Percentiles rank a stretch among this genome's conserved stretches.
phyloP scores from a whole-genome alignment of 2,797 vertebrate species.

The Chloroceryle amazona region DNA sequence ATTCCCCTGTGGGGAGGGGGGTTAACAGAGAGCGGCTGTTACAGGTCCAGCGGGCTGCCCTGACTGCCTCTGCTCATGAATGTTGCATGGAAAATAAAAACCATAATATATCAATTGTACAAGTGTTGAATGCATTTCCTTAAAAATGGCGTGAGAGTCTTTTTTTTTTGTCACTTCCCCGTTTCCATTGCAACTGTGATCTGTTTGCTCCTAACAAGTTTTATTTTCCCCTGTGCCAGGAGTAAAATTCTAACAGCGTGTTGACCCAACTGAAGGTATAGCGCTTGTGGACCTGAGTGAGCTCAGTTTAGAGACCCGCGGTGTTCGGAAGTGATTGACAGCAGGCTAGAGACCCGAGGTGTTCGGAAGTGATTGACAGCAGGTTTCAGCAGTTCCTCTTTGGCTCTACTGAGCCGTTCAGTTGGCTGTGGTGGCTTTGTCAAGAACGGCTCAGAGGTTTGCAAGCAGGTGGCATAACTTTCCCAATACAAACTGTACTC shows the following conservation, averaged over 20 bases:
- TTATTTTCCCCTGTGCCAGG: not conserved
- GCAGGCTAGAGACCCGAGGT: not conserved
- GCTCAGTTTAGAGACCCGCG: too few relatives aligned
- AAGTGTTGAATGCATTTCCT: not conserved
- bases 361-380: not conserved
- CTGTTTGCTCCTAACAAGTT: not conserved
- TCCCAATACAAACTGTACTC: not conserved
- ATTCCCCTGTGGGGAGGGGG: too few relatives aligned
- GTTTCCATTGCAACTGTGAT: not conserved
- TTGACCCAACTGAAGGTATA: not conserved
- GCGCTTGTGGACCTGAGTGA: not conserved
- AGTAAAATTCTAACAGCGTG: not conserved
- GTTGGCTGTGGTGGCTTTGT: not conserved
- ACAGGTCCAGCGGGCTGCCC: too few relatives aligned
- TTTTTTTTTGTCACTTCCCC: not conserved
- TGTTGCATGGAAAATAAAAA: not conserved
- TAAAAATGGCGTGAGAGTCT: not conserved
- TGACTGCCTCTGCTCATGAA: not conserved
- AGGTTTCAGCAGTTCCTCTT: not conserved
- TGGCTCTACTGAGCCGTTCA: not conserved
- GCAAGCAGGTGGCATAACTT: not conserved
- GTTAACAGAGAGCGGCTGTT: too few relatives aligned
- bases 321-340: not conserved
- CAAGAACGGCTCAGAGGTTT: not conserved
- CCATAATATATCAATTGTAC: not conserved